Base-by-base conservation (phyloP, 2,113 vertebrate genomes). In the Mormyrus lacerda region DNA sequence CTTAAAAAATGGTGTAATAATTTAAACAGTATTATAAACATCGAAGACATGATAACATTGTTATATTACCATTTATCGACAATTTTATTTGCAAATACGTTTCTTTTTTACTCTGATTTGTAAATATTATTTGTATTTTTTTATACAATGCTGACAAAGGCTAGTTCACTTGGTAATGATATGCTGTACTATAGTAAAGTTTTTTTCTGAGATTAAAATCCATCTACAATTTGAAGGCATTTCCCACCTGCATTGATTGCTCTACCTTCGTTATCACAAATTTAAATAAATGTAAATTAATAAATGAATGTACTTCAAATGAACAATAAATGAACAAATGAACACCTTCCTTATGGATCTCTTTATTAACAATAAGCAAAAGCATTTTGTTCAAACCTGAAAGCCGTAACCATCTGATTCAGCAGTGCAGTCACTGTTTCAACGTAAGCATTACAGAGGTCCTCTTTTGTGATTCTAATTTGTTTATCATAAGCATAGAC, bases 1-100 rank as follows among this genome's bases (percentile, higher is more conserved):
- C 97, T 98, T 10, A 42, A 92, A 73, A 69, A 89, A 42, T 79
- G 73, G 39, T 2, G 73, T 19, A 39, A 39, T 76, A 35, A 86
- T 86, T 84, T 4, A 35, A 3, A 31, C 31, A 39, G 39, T 31
- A 31, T 39, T 39, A 39, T 53, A 69, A 69, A 88, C 15, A 79
- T 13, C 0, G 15, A 21, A n/a, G 3, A 61, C 58, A 61, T 7
- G 13, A 42, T 39, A 19, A 7, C 13, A 42, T 42, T 79, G 35
- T 17, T 42, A 79, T 79, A 79, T 79, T 19, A 42, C 35, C 31
- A 39, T 2, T 79, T 79, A 42, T 79, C 15, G 0, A 79, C 15
- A 42, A 13, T 15, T 42, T 42, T 79, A 3, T 79, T 42, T 19
- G 73, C 5, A 19, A 79, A 79, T 39, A 15, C 19, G 13, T 42